Conservation (phyloP, 2,888 invertebrate genomes). For the Catocala fraxini region DNA sequence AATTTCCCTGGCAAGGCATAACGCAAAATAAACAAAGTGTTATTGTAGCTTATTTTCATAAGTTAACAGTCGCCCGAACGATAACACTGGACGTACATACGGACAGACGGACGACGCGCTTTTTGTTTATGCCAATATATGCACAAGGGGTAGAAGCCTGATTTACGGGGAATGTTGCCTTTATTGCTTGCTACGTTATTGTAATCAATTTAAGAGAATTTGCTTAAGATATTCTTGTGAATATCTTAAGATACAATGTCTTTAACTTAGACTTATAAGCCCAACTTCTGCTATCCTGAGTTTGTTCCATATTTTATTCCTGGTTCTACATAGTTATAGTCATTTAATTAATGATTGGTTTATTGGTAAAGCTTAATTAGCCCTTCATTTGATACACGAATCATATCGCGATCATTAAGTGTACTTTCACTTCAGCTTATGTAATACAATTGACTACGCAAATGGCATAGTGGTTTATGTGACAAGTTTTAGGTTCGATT, state of each 20-base stretch:
- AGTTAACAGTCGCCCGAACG: constrained; percentile 77
- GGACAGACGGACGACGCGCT: constrained; percentile 52
- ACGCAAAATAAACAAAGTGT: constrained; percentile 86
- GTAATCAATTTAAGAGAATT: constrained; percentile 18
- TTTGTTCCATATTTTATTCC: too few species aligned
- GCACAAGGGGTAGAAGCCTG: constrained; percentile 33
- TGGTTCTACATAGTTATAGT: too few species aligned
- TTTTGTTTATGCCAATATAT: constrained; percentile 65
- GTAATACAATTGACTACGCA: too few species aligned
- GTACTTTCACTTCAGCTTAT: too few species aligned
- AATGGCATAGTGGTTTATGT: too few species aligned
- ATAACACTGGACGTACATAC: constrained; percentile 49
- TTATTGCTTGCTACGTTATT: constrained; percentile 39
- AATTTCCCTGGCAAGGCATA: constrained; percentile 79
- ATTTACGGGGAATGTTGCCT: constrained; percentile 42
- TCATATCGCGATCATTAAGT: too few species aligned
- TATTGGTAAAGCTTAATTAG: too few species aligned
- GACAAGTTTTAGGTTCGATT: too few species aligned
- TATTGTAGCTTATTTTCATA: constrained; percentile 87
- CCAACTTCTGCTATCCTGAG: too few species aligned
- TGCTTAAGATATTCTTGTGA: constrained; percentile 1
- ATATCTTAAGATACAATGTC: not conserved
- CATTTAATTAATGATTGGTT: too few species aligned
- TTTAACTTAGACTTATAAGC: not conserved
- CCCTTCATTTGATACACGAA: too few species aligned